phyloP scores from a whole-genome alignment of 2,797 vertebrate species.

The Borostomias antarcticus region DNA sequence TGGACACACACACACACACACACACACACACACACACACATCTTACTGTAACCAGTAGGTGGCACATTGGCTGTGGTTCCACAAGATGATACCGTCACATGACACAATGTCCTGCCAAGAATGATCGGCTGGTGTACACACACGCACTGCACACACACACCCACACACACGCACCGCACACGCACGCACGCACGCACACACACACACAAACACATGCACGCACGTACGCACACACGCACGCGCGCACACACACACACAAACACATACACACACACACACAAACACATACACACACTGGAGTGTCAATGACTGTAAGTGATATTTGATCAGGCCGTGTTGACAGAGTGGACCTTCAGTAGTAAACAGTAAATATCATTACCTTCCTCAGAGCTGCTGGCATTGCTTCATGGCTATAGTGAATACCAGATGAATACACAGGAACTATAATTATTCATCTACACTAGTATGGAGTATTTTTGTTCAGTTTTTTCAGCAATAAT shows the following conservation, averaged over 20 bases:
- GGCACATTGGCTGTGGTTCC: slow-evolving; percentile 27
- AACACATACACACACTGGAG: too few species aligned
- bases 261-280: too few species aligned
- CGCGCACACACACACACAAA: too few species aligned
- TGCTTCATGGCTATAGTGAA: too few species aligned
- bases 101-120: slow-evolving; percentile 39
- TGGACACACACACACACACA: slow-evolving; percentile 12
- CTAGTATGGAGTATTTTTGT: too few species aligned
- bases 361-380: slow-evolving; percentile 48
- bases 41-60: background rate
- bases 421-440: too few species aligned
- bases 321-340: slow-evolving; percentile 75
- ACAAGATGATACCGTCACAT: slow-evolving; percentile 38
- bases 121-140: slow-evolving; percentile 19
- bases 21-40: slow-evolving; percentile 16
- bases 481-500: too few species aligned
- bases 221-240: slow-evolving; percentile 8
- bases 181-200: too few species aligned
- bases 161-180: too few species aligned
- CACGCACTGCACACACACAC: too few species aligned
- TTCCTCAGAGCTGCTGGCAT: too few species aligned
- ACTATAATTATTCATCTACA: too few species aligned
- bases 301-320: slow-evolving; percentile 60
- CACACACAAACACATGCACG: background rate
- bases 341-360: slow-evolving; percentile 60